Conservation (phyloP, 2,888 invertebrate species). For the Achlya flavicornis region DNA sequence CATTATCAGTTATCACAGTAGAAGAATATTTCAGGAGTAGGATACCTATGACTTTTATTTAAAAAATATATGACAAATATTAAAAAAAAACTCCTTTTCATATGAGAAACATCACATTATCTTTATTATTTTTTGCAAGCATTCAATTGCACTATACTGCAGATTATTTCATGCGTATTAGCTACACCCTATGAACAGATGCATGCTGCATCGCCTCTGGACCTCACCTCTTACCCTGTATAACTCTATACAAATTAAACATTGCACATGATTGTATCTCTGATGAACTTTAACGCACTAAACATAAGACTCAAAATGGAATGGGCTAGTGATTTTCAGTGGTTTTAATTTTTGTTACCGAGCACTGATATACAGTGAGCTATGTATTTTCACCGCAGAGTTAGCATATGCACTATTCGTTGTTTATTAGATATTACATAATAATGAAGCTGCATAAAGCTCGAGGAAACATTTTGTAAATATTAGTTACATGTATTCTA, state of each 20-base stretch:
- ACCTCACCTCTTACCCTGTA: conserved; percentile 35
- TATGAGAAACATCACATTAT: too few relatives aligned
- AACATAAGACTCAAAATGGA: background rate
- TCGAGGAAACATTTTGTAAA: too few relatives aligned
- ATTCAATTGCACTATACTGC: conserved; percentile 9
- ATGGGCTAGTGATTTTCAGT: background rate
- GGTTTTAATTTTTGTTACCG: background rate
- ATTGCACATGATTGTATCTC: conserved; percentile 10
- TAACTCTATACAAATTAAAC: background rate
- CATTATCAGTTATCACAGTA: too few relatives aligned
- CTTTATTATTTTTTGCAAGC: conserved; percentile 15
- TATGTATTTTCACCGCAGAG: conserved; percentile 18
- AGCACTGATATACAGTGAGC: background rate
- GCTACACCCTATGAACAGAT: conserved; percentile 52
- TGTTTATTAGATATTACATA: conserved; percentile 22
- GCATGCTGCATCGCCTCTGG: conserved; percentile 53
- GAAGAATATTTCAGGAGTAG: too few relatives aligned
- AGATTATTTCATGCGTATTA: conserved; percentile 51
- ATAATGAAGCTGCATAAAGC: background rate
- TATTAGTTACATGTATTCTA: too few relatives aligned
- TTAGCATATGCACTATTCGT: conserved; percentile 21
- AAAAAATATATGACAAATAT: too few relatives aligned
- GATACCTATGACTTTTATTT: too few relatives aligned
- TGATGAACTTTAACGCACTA: background rate
- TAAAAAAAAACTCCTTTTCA: too few relatives aligned